Evolutionary conservation across 2,888 invertebrate species (phyloP), one percentile per base, ranked within the genome.

Genomic region (Isoperla grammatica): DNA sequence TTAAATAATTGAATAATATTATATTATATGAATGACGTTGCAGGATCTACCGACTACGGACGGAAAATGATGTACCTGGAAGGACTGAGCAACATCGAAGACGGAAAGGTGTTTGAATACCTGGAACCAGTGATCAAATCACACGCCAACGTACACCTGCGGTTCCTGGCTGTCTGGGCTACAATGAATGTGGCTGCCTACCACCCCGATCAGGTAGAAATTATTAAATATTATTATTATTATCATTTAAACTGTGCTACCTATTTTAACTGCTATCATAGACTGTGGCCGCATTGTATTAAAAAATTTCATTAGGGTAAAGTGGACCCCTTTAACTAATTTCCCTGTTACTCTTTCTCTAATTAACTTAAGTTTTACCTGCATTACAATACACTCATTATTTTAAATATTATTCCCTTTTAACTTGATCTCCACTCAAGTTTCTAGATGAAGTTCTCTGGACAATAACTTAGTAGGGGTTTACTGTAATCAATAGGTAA

Each of bases 51-150:
- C 0, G 80, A 81, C 66, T 87, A 87, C 64, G 77, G 83, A 60
- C 83, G 84, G 64, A 81, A 86, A 62, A 81, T 88, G 81, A 72
- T 87, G 2, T 88, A 86, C 78, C 75, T 88, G 0, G 85, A 87
- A 71, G 88, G 86, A 0, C 72, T 88, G 0, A 81, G 84, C 63
- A 88, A 88, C 66, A 75, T 84, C 58, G 81, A 83, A 65, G 67
- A 83, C 22, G 79, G 79, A 4, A 78, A 79, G 68, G 81, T 81
- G 2, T 73, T 76, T 29, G 75, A 76, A 53, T 80, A 78, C 66
- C 69, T 81, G 63, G 75, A 75, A 59, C 79, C 80, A 9, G 75
- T 79, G 13, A 71, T 79, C 9, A 68, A 68, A 11, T 74, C 74
- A 2, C 72, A 76, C 19, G 63, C 69, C 2, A 68, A 71, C 11